Evolutionary conservation across 1,140 invertebrate genomes (phyloP).

Genomic region (Sinonovacula constricta): DNA sequence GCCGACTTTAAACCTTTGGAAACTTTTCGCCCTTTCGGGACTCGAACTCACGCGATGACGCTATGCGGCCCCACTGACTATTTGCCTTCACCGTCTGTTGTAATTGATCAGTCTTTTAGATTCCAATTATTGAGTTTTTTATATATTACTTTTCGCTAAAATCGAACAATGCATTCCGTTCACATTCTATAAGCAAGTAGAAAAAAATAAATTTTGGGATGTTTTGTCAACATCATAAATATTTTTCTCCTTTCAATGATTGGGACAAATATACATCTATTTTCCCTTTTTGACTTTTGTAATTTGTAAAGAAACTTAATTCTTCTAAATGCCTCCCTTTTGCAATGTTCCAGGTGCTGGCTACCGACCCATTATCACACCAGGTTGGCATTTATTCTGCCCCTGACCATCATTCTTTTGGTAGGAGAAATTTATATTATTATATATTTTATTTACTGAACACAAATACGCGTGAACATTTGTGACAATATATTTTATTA

Average conservation of each 20-base stretch:
- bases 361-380: not conserved
- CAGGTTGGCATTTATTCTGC: not conserved
- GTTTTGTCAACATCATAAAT: not conserved
- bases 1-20: not conserved
- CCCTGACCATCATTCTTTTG: not conserved
- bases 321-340: too few species aligned
- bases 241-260: not conserved
- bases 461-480: too few species aligned
- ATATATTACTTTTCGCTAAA: too few species aligned
- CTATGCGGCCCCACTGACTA: too few species aligned
- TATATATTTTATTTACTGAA: too few species aligned
- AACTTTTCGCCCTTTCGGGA: not conserved
- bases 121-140: too few species aligned
- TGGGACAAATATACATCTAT: not conserved
- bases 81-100: too few species aligned
- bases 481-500: too few species aligned
- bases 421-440: too few species aligned
- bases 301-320: not conserved
- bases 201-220: not conserved
- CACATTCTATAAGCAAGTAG: too few species aligned
- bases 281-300: not conserved
- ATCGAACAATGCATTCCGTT: too few species aligned
- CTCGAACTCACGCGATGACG: not conserved
- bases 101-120: too few species aligned
- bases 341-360: not conserved